Conservation (phyloP, 1,140 invertebrate genomes). For the fruit fly (Drosophila melanogaster) region Release_6_plus_ISO1_MT NT_033777.3:17875001-17875500, state of each 20-base stretch:
- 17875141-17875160: constrained; percentile 76
- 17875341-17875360: constrained; percentile 51
- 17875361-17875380: background rate
- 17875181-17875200: constrained; percentile 49
- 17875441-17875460: constrained; percentile 45
- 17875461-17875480: constrained; percentile 21
- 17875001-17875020: constrained; percentile 19
- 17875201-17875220: constrained; percentile 30
- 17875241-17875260: constrained; percentile 47
- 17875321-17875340: constrained; percentile 80
- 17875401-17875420: constrained; percentile 57
- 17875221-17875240: constrained; percentile 39
- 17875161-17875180: constrained; percentile 60
- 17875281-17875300: constrained; percentile 49
- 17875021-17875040: constrained; percentile 6
- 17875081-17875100: constrained; percentile 72
- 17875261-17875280: constrained; percentile 41
- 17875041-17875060: constrained; percentile 34
- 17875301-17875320: constrained; percentile 80
- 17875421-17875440: constrained; percentile 71
- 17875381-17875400: constrained; percentile 19
- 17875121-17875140: constrained; percentile 67
- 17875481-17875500: constrained; percentile 67
- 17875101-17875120: constrained; percentile 76
- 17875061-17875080: constrained; percentile 67